phyloP scores from a whole-genome alignment of 2,113 vertebrate genomes.

The Spermophilus dauricus region DNA sequence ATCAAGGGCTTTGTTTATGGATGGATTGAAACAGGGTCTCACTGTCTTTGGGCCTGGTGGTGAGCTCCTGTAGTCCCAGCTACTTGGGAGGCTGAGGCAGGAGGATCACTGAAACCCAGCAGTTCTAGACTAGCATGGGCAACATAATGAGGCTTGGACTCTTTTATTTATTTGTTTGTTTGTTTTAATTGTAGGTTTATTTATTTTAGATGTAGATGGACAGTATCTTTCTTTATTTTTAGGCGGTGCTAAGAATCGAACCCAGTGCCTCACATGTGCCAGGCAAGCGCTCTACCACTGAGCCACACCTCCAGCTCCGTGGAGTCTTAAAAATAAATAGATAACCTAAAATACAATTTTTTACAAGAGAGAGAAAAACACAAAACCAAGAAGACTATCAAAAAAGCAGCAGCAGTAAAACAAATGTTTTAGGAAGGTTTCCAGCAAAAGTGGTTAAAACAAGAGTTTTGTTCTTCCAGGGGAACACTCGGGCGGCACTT shows the following conservation, averaged over 20 bases:
- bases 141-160: not conserved
- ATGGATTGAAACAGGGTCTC: not conserved
- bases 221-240: no score
- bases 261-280: no score
- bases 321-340: no score
- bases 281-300: no score
- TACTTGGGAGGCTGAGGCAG: not conserved
- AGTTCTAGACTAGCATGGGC: not conserved
- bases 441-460: not conserved
- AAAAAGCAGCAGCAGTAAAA: not conserved
- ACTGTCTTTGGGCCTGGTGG: not conserved
- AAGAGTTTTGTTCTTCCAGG: not conserved
- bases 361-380: not conserved
- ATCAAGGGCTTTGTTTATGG: not conserved
- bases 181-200: no score
- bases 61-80: not conserved
- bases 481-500: not conserved
- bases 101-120: not conserved
- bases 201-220: no score
- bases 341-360: not conserved
- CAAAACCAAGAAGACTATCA: not conserved
- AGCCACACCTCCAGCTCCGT: no score
- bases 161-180: no score
- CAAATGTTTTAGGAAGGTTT: not conserved
- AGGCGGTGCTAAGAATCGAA: no score